Conservation (phyloP, 2,888 invertebrate species). For the Electrophaes corylata region DNA sequence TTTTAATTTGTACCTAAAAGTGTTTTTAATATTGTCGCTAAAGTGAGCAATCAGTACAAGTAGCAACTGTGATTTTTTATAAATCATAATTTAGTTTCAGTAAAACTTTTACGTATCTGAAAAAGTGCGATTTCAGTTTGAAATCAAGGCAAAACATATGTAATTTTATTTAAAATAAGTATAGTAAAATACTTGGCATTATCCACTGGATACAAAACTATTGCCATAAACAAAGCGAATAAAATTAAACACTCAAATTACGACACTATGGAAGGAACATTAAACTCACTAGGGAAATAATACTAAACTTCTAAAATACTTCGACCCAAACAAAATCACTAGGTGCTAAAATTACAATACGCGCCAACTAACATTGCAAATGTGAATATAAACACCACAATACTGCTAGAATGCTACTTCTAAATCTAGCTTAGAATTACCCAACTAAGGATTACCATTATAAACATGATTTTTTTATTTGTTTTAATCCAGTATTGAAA, state of each 20-base stretch:
- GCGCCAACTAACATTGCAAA: not conserved
- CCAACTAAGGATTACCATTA: not conserved
- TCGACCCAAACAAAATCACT: slow-evolving; percentile 51
- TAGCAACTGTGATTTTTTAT: slow-evolving; percentile 11
- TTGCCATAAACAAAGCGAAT: slow-evolving; percentile 70
- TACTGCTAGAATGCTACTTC: not conserved
- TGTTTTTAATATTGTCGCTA: slow-evolving; percentile 72
- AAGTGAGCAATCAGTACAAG: slow-evolving; percentile 57
- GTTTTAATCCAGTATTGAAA: too few relatives aligned
- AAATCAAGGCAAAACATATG: too few relatives aligned
- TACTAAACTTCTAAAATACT: slow-evolving; percentile 57
- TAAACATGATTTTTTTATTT: too few relatives aligned
- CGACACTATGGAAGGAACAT: slow-evolving; percentile 52
- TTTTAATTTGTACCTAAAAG: slow-evolving; percentile 78
- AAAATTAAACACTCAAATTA: slow-evolving; percentile 44
- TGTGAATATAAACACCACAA: not conserved
- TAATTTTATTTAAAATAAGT: too few relatives aligned
- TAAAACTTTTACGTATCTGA: not conserved
- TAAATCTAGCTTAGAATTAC: not conserved
- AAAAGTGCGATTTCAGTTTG: not conserved
- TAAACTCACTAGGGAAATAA: slow-evolving; percentile 53
- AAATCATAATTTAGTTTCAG: too few relatives aligned
- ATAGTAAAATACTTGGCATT: not conserved
- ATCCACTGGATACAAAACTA: slow-evolving; percentile 43
- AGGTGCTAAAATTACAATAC: slow-evolving; percentile 42